Base-by-base conservation (phyloP, 2,888 invertebrate genomes). In the Thymelicus acteon region DNA sequence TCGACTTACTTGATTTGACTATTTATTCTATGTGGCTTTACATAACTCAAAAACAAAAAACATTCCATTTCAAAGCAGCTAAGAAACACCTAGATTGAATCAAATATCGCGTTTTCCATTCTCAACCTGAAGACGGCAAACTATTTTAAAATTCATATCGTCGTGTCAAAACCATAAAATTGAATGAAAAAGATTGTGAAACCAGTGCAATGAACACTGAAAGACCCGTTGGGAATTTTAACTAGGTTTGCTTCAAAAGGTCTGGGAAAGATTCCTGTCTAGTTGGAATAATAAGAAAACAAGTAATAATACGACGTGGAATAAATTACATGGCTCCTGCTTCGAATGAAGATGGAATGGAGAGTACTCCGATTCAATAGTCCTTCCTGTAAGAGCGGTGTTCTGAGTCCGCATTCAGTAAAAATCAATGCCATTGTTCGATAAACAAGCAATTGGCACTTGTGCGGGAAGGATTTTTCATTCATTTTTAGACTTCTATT, bases 101-200 rank as follows among this genome's bases (percentile, higher is more conserved):
- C 70, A 70, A 64, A 64, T 37, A 40, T 49, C 64, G 24, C 63
- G 24, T 24, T 70, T 64, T 49, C 58, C 40, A 67, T 58, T 49
- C 31, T 31, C 44, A 60, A 63, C 64, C 49, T 64, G 60, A 58
- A 70, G 64, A 60, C 57, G 15, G 39, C 49, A 39, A 58, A 54
- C 63, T 49, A 58, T 70, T 70, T 77, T 74, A 69, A 72, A 75
- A 77, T 78, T 78, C 77, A 77, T 68, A 74, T 71, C 73, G 73
- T 67, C 64, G 68, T 69, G 72, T 75, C 75, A 76, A 76, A 78
- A 75, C 77, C 75, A 77, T 78, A 78, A 77, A 78, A 77, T 75
- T 77, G 75, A 76, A 76, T 76, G 76, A 76, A 77, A 74, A 75
- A 76, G 78, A 77, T 78, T 78, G 77, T 77, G 74, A 75, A 76